Evolutionary conservation across 1,140 invertebrate genomes (phyloP), one percentile per base, ranked within the genome.

Genomic region (Drosophila takahashii): DNA sequence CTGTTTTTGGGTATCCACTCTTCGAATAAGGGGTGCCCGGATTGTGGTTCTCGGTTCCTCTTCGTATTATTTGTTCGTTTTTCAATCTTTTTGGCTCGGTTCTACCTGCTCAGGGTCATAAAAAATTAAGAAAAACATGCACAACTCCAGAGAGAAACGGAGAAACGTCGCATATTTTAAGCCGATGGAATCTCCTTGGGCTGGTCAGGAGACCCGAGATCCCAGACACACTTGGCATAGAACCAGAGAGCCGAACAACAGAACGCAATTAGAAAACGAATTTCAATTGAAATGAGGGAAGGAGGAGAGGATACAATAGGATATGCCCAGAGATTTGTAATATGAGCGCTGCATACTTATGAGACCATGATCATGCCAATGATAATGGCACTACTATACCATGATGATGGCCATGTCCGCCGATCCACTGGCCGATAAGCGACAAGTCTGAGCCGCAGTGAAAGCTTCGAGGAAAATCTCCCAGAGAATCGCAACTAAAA

Each of bases 71-170:
- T 51, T 58, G 50, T 58, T 70, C 52, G 50, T 74, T 62, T 65
- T 51, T 59, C 50, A 39, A 52, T 66, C 18, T 66, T 54, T 44
- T 65, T 59, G 51, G 13, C 45, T 56, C 13, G 15, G 37, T 69
- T 78, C 79, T 83, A 83, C 79, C 79, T 83, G 79, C 79, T 72
- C 79, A 77, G 69, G 64, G 70, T 62, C 75, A 83, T 83, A 83
- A 83, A 83, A 83, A 83, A 83, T 83, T 78, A 83, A 83, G 75
- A 70, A 83, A 81, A 83, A 81, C 79, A 81, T 78, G 79, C 67
- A 78, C 79, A 81, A 64, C 73, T 66, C 56, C 65, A 62, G 61
- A 52, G 54, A 52, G 52, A 29, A 60, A 42, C 57, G 72, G 47
- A 44, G 66, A 45, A 36, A 77, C 79, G 56, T 75, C 74, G 79